Evolutionary conservation across 2,113 vertebrate species (phyloP).

Genomic region (Fukomys damarensis): DNA sequence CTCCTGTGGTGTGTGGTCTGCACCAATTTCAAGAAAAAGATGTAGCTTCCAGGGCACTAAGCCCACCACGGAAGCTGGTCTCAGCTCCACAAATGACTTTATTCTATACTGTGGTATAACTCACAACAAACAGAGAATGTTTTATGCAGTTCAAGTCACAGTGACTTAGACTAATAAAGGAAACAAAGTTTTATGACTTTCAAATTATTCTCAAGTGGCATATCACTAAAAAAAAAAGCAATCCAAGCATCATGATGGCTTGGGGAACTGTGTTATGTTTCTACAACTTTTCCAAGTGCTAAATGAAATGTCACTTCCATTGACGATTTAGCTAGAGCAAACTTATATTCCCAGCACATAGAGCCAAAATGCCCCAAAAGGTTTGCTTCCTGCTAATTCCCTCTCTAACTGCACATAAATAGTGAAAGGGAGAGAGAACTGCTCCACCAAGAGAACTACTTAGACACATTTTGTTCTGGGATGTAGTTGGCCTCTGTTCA

Average conservation of each 20-base stretch:
- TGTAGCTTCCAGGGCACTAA: not conserved
- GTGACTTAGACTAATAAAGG: conserved; percentile 70
- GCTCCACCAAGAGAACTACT: not conserved
- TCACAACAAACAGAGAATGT: conserved; percentile 61
- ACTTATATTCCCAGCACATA: conserved; percentile 13
- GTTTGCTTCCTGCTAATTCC: not conserved
- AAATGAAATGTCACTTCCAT: conserved; percentile 69
- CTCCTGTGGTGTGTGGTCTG: not conserved
- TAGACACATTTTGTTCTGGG: not conserved
- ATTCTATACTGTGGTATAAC: not conserved
- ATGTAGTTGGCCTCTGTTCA: not conserved
- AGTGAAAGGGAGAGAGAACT: not conserved
- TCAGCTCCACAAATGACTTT: conserved; percentile 39
- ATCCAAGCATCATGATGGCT: conserved; percentile 12
- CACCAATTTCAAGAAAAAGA: not conserved
- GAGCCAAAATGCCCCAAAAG: conserved; percentile 26
- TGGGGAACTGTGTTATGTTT: conserved; percentile 41
- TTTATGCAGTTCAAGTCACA: conserved; percentile 72
- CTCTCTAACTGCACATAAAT: not conserved
- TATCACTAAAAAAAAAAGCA: not conserved
- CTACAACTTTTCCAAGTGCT: conserved; percentile 44
- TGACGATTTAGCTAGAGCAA: conserved; percentile 50
- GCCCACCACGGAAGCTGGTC: not conserved
- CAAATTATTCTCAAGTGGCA: conserved; percentile 66
- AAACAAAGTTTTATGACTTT: conserved; percentile 62